Conservation (phyloP, 2,888 invertebrate species). For the Leptopilina syphax region DNA sequence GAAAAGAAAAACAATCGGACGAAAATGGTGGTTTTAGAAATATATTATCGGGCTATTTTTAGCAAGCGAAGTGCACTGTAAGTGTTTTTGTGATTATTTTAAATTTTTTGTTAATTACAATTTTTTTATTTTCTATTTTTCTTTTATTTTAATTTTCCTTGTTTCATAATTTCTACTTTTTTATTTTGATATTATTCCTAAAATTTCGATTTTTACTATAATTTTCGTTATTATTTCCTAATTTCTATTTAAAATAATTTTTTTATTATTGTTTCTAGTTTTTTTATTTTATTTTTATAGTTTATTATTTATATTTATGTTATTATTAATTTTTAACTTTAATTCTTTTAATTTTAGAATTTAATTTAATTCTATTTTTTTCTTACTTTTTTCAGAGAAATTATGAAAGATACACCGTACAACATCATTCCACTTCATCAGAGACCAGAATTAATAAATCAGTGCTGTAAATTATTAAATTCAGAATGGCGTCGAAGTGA, state of each 20-base stretch:
- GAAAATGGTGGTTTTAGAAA: slow-evolving; percentile 37
- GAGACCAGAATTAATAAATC: slow-evolving; percentile 83
- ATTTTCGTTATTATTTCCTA: neutral
- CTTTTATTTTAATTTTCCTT: neutral
- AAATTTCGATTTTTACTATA: too few species aligned
- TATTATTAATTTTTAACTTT: neutral
- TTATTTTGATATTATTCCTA: neutral
- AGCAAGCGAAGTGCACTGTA: slow-evolving; percentile 20
- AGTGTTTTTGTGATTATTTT: neutral
- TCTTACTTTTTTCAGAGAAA: slow-evolving; percentile 59
- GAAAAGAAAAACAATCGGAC: neutral
- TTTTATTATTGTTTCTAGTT: too few species aligned
- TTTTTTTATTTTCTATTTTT: neutral
- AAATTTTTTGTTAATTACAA: neutral
- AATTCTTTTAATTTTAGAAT: neutral
- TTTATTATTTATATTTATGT: neutral
- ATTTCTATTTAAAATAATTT: neutral
- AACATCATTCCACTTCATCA: slow-evolving; percentile 84
- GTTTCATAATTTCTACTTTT: neutral
- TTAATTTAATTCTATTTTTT: slow-evolving; percentile 5
- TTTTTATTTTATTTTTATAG: neutral
- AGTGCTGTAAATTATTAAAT: slow-evolving; percentile 88
- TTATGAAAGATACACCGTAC: slow-evolving; percentile 66
- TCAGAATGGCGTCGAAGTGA: slow-evolving; percentile 93
- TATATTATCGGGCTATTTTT: slow-evolving; percentile 33